Percentiles rank a stretch among this genome's conserved stretches.
phyloP scores from a whole-genome alignment of 2,113 vertebrate genomes.

The Carassius auratus region DNA sequence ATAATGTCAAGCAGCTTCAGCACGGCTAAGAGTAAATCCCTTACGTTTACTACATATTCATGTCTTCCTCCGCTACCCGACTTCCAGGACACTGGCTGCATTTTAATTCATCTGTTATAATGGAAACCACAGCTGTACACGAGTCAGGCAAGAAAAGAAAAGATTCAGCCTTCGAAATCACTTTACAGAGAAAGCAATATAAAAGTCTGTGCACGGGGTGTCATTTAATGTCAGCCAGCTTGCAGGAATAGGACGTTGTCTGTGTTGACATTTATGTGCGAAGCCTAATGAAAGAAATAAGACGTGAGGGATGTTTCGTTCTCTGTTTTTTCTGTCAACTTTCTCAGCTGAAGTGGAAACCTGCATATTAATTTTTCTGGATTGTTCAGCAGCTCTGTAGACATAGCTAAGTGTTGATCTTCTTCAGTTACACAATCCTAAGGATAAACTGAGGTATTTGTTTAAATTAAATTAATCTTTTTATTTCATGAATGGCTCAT shows the following conservation, averaged over 20 bases:
- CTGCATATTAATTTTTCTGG: constrained; percentile 59
- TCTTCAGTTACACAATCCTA: constrained; percentile 24
- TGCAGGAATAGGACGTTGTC: constrained; percentile 67
- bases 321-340: constrained; percentile 49
- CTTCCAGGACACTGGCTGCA: constrained; percentile 28
- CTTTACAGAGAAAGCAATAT: constrained; percentile 61
- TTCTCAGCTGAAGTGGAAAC: constrained; percentile 42
- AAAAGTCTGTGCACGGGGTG: constrained; percentile 45
- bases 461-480: not conserved
- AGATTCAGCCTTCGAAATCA: constrained; percentile 57
- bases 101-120: constrained; percentile 55
- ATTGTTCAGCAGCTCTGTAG: constrained; percentile 53
- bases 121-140: constrained; percentile 49
- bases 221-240: constrained; percentile 62
- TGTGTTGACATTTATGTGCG: constrained; percentile 72
- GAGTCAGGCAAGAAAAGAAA: constrained; percentile 46
- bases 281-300: constrained; percentile 71
- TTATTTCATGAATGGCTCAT: not conserved
- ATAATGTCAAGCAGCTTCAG: constrained; percentile 29
- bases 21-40: constrained; percentile 25
- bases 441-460: constrained; percentile 31
- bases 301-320: constrained; percentile 62
- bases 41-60: constrained; percentile 43
- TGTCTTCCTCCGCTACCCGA: constrained; percentile 40
- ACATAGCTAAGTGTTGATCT: constrained; percentile 6